These are phyloP conservation scores for Takifugu flavidus DNA, from an alignment of 2,113 vertebrate genomes.

Conservation along the genomic window DNA sequence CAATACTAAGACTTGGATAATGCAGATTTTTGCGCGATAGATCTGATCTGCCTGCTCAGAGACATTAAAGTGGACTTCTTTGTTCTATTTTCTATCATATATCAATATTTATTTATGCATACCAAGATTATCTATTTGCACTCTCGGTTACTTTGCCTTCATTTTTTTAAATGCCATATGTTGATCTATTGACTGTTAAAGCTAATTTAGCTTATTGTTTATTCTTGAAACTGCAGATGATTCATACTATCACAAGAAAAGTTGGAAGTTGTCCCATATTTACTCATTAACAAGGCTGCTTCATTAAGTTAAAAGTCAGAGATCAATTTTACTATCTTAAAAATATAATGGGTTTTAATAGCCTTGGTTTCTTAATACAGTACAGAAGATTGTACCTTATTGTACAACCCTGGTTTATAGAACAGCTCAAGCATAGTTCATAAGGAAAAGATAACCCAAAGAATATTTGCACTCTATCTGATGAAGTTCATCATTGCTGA, in stretches of 20 bases:
- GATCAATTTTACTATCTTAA: conserved; percentile 14
- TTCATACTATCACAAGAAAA: conserved; percentile 1
- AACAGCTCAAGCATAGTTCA: conserved; percentile 19
- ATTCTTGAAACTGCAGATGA: conserved; percentile 7
- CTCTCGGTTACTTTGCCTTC: conserved; percentile 23
- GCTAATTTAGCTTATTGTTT: conserved; percentile 11
- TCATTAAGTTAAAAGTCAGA: conserved; percentile 47
- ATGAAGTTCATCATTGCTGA: conserved; percentile 30
- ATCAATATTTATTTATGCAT: conserved; percentile 55
- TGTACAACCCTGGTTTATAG: conserved; percentile 19
- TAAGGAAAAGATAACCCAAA: conserved; percentile 62
- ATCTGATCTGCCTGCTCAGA: conserved; percentile 4
- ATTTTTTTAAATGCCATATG: conserved; percentile 26
- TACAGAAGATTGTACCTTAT: conserved; percentile 14
- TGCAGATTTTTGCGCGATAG: conserved; percentile 1
- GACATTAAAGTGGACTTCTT: conserved; percentile 17
- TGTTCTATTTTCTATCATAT: conserved; percentile 22
- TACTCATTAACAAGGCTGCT: neutral
- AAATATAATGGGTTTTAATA: conserved; percentile 9
- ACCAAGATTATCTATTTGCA: conserved; percentile 31
- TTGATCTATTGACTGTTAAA: conserved; percentile 26
- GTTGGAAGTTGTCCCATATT: conserved; percentile 4
- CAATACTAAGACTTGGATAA: conserved; percentile 35
- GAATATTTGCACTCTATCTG: conserved; percentile 55
- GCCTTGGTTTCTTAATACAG: conserved; percentile 27